Evolutionary conservation across 2,888 invertebrate species (phyloP).

Genomic region (Aspidapion aeneum): DNA sequence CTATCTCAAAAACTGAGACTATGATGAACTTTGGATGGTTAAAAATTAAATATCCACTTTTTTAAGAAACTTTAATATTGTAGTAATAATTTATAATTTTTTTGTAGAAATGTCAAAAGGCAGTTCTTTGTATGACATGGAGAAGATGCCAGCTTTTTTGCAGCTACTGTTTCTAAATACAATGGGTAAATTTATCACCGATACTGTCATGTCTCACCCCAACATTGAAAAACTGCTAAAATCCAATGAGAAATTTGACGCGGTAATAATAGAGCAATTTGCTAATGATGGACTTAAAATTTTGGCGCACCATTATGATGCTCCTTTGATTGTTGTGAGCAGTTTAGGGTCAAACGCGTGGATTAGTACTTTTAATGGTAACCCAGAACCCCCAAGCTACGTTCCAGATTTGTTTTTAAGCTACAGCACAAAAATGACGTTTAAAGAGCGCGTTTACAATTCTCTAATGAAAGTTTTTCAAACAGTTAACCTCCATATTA

Average conservation of each 20-base stretch:
- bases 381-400: slow-evolving; percentile 50
- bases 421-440: slow-evolving; percentile 44
- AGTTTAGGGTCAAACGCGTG: slow-evolving; percentile 47
- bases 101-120: no score
- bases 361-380: slow-evolving; percentile 49
- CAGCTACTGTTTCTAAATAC: slow-evolving; percentile 9
- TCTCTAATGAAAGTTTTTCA: slow-evolving; percentile 33
- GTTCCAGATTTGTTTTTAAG: slow-evolving; percentile 49
- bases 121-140: slow-evolving; percentile 20
- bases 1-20: no score
- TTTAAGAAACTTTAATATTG: no score
- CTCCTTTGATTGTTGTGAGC: slow-evolving; percentile 43
- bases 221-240: slow-evolving; percentile 22
- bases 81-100: no score
- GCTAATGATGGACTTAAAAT: slow-evolving; percentile 49
- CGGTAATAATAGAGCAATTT: slow-evolving; percentile 43
- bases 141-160: slow-evolving; percentile 8
- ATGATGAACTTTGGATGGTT: no score
- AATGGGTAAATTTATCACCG: neutral
- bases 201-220: slow-evolving; percentile 14
- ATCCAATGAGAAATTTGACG: slow-evolving; percentile 38
- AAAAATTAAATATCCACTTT: no score
- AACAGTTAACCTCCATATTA: slow-evolving; percentile 6
- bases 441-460: slow-evolving; percentile 54
- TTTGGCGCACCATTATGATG: slow-evolving; percentile 39